phyloP scores from a whole-genome alignment of 1,140 invertebrate genomes.

The Daktulosphaira vitifoliae region DNA sequence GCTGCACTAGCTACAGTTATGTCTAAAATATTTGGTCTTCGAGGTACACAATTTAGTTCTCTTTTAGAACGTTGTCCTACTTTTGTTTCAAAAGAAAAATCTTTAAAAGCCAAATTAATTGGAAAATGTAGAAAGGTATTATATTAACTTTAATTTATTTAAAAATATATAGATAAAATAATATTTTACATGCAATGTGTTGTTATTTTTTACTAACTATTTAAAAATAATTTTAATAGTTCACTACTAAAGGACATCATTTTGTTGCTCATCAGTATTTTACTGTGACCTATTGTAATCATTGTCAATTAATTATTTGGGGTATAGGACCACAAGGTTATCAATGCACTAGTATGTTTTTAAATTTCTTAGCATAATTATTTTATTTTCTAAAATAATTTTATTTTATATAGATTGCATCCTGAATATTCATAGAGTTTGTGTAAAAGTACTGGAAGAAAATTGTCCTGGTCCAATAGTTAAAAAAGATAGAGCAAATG shows the following conservation, averaged over 20 bases:
- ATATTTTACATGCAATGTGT: background rate
- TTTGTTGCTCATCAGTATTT: constrained; percentile 81
- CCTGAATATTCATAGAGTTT: constrained; percentile 77
- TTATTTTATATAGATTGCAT: constrained; percentile 62
- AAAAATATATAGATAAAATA: background rate
- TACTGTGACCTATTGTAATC: constrained; percentile 81
- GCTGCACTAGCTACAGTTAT: constrained; percentile 72
- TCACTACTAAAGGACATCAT: constrained; percentile 77
- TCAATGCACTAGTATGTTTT: constrained; percentile 68
- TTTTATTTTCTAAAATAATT: background rate
- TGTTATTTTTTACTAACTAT: background rate
- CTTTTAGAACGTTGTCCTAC: constrained; percentile 60
- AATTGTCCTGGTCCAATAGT: constrained; percentile 68
- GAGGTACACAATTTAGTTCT: constrained; percentile 47
- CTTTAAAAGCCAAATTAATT: constrained; percentile 62
- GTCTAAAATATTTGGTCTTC: constrained; percentile 59
- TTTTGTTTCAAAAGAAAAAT: constrained; percentile 78
- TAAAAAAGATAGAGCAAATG: constrained; percentile 56
- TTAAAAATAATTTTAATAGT: constrained; percentile 42
- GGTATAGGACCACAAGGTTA: constrained; percentile 90
- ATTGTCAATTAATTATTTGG: constrained; percentile 85
- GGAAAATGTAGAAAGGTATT: constrained; percentile 60
- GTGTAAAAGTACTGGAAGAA: constrained; percentile 73
- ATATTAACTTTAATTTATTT: background rate
- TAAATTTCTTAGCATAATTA: background rate